A percentile compares a stretch with the other conserved stretches of the same genome.
Conservation (phyloP, 1,140 invertebrate genomes). For the Subanguina moxae region DNA sequence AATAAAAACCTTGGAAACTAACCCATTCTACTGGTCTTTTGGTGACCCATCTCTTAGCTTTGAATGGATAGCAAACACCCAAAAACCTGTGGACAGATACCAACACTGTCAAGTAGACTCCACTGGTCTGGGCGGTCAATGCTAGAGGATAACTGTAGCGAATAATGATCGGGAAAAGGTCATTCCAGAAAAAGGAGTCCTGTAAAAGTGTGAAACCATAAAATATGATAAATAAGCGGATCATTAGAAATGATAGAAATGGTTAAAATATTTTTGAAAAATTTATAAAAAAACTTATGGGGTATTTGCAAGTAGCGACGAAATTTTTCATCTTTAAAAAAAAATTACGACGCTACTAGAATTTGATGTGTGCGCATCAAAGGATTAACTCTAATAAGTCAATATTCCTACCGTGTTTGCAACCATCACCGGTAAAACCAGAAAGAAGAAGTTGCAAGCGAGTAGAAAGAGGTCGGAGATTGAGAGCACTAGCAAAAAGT, state of each 20-base stretch:
- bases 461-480: constrained; percentile 52
- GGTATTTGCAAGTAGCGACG: too few relatives aligned
- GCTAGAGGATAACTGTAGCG: constrained; percentile 56
- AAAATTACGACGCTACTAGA: too few relatives aligned
- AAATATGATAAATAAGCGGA: too few relatives aligned
- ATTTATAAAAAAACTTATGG: too few relatives aligned
- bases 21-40: constrained; percentile 43
- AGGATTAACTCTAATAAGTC: too few relatives aligned
- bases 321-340: too few relatives aligned
- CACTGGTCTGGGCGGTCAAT: constrained; percentile 52
- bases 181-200: constrained; percentile 53
- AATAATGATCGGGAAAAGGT: constrained; percentile 49
- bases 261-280: too few relatives aligned
- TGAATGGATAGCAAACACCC: constrained; percentile 54
- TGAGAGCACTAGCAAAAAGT: constrained; percentile 52
- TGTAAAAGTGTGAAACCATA: too few relatives aligned
- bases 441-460: constrained; percentile 57
- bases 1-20: too few relatives aligned
- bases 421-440: constrained; percentile 56
- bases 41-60: constrained; percentile 57
- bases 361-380: too few relatives aligned
- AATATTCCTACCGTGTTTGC: constrained; percentile 33
- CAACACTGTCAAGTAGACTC: constrained; percentile 57
- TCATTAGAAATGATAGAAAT: too few relatives aligned
- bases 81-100: constrained; percentile 54